These are phyloP conservation scores for Anseranas semipalmata DNA, from an alignment of 2,113 vertebrate species.

Conservation along the genomic window DNA sequence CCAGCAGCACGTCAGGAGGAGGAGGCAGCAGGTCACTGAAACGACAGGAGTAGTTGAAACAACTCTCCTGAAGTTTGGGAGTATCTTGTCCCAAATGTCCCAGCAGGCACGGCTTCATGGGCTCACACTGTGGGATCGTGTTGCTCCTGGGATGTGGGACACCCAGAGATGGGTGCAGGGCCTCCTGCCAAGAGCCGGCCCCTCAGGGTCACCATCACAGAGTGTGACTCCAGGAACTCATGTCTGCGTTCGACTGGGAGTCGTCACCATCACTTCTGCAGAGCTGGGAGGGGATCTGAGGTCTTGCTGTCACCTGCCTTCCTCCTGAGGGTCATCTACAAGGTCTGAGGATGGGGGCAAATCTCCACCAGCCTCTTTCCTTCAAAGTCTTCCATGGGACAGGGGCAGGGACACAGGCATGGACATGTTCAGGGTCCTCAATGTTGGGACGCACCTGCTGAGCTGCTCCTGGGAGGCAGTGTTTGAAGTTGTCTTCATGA, in stretches of 20 bases:
- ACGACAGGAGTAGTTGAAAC: background rate
- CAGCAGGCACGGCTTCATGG: background rate
- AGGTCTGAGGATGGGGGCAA: background rate
- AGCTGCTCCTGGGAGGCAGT: background rate
- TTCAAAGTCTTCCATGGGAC: background rate
- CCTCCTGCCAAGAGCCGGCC: background rate
- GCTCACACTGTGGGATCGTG: fast-evolving
- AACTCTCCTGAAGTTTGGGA: background rate
- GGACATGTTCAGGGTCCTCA: background rate
- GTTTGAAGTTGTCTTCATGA: background rate
- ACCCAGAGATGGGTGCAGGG: background rate
- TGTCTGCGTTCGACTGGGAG: background rate
- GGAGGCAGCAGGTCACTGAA: background rate
- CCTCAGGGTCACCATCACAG: fast-evolving
- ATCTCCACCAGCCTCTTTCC: background rate
- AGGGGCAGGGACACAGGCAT: background rate
- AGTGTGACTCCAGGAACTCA: background rate
- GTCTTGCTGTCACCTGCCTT: background rate
- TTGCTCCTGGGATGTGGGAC: background rate
- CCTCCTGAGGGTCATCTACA: background rate
- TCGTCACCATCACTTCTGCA: background rate
- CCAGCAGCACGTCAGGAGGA: background rate
- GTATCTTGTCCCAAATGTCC: background rate
- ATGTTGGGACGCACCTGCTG: background rate
- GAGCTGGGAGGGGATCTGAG: background rate